Percentiles rank a stretch among this genome's conserved stretches.
Conservation (phyloP, 2,113 vertebrate species). For the Pseudopodoces humilis region DNA sequence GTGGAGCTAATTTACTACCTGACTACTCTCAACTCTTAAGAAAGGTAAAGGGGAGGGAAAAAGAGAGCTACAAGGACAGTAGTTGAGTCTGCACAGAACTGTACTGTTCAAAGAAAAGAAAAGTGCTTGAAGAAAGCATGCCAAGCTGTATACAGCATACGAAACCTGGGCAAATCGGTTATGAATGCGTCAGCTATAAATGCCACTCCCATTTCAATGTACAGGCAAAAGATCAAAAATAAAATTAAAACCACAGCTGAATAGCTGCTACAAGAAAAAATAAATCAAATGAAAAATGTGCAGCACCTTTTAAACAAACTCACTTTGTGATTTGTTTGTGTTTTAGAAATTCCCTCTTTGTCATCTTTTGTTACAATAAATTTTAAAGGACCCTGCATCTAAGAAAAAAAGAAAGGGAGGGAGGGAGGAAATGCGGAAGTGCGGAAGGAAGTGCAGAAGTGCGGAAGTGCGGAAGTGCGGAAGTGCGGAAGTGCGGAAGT, state of each 20-base stretch:
- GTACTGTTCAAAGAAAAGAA: not conserved
- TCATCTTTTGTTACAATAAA: not conserved
- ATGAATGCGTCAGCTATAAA: not conserved
- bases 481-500: too few species aligned
- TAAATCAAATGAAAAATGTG: not conserved
- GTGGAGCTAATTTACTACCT: not conserved
- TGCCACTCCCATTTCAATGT: not conserved
- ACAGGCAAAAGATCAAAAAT: not conserved
- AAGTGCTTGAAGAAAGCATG: not conserved
- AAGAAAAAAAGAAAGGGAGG: not conserved
- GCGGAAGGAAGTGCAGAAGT: too few species aligned
- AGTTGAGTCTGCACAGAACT: not conserved
- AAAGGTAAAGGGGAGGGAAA: not conserved
- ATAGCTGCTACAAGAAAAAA: not conserved
- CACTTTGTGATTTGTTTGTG: not conserved
- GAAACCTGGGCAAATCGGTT: not conserved
- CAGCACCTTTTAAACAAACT: not conserved
- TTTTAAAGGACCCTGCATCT: not conserved
- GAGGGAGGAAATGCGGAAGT: too few species aligned
- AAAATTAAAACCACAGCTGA: not conserved
- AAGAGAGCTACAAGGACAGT: not conserved
- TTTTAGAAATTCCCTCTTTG: not conserved
- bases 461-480: too few species aligned
- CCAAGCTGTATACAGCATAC: not conserved
- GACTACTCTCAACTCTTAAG: not conserved